Percentiles rank a stretch among this genome's conserved stretches.
Conservation (phyloP, 2,797 vertebrate species). For the Oryzias dopingdopingensis region DNA sequence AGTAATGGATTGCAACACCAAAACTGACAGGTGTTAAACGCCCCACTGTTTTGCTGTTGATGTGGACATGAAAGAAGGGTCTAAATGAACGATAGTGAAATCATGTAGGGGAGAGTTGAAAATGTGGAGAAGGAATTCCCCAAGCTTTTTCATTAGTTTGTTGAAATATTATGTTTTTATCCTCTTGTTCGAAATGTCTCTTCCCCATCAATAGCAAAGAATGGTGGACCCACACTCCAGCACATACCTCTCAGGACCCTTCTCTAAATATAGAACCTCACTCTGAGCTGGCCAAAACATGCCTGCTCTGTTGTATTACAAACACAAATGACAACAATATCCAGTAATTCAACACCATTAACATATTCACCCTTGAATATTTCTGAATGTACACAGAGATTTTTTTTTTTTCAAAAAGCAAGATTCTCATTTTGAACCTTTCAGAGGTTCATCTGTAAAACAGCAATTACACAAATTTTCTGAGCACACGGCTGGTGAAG, state of each 20-base stretch:
- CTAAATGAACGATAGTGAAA: conserved; percentile 15
- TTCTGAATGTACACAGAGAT: neutral
- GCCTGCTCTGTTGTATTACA: conserved; percentile 56
- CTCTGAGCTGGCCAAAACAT: conserved; percentile 56
- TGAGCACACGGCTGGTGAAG: conserved; percentile 64
- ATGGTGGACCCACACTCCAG: conserved; percentile 72
- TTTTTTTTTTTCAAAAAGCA: conserved; percentile 2
- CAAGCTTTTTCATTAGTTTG: no score
- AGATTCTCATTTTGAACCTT: conserved; percentile 43
- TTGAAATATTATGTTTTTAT: no score
- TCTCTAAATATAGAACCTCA: conserved; percentile 91
- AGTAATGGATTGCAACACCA: neutral
- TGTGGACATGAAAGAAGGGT: neutral
- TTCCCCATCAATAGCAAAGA: conserved; percentile 74
- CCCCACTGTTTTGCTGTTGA: conserved; percentile 44
- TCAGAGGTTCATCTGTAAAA: conserved; percentile 45
- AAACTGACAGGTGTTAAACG: conserved; percentile 20
- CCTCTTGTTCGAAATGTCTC: conserved; percentile 58
- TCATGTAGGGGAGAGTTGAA: no score
- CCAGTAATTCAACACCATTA: neutral
- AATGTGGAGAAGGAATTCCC: no score
- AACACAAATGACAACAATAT: conserved; percentile 12
- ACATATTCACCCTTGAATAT: neutral
- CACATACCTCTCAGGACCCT: conserved; percentile 86
- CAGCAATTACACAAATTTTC: conserved; percentile 51